phyloP scores from a whole-genome alignment of 2,113 vertebrate species.

The Hylia prasina region DNA sequence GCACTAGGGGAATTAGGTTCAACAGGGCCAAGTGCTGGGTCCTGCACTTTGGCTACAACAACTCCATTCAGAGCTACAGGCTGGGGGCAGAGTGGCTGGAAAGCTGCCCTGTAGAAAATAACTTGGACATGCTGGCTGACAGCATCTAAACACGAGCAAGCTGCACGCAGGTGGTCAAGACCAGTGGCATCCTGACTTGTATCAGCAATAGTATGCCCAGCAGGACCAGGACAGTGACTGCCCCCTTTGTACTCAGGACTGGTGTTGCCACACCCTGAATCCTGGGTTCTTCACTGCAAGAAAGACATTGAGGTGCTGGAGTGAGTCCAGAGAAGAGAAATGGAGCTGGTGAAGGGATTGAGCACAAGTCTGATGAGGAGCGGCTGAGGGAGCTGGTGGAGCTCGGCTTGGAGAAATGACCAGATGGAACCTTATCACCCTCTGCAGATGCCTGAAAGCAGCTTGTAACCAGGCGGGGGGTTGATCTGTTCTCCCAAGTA shows the following conservation, averaged over 20 bases:
- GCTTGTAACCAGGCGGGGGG: neutral
- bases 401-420: neutral
- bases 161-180: neutral
- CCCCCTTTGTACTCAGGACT: neutral
- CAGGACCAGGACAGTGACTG: neutral
- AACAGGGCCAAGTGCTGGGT: fast-evolving
- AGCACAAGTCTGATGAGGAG: neutral
- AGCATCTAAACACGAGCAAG: neutral
- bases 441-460: neutral
- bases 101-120: neutral
- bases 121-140: neutral
- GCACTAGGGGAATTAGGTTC: neutral
- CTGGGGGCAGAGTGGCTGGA: neutral
- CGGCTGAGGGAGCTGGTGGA: fast-evolving
- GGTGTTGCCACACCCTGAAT: neutral
- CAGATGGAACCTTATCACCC: neutral
- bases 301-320: neutral
- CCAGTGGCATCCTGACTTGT: neutral
- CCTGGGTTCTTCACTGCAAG: neutral
- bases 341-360: neutral
- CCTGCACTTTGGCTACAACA: neutral
- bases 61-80: neutral
- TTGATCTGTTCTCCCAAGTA: neutral
- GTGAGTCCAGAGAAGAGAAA: neutral
- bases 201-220: neutral